Evolutionary conservation across 2,113 vertebrate genomes (phyloP), one percentile per base, ranked within the genome.

Genomic region (Cisticola juncidis): DNA sequence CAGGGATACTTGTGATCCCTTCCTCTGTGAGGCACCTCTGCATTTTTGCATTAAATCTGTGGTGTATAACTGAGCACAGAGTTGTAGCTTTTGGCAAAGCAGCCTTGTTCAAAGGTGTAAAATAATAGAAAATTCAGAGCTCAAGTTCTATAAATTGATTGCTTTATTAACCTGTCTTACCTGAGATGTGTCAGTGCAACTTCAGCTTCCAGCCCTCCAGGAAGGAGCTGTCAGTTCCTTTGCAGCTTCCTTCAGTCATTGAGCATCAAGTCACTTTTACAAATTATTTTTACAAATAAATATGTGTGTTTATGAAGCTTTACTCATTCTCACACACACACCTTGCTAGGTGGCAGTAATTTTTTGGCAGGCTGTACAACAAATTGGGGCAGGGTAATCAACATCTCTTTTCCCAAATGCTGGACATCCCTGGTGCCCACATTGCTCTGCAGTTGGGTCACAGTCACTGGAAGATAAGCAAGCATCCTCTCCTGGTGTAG

Each of bases 1-100:
- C 6, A 68, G 70, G 65, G 17, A 22, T 71, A 35, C 16, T 61
- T 61, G 4, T 0, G 9, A 40, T 81, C 23, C 72, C 22, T 68
- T 81, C n/a, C 57, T 72, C 10, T 20, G 7, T 12, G 31, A 60
- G 24, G 9, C 11, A n/a, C 53, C 9, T 68, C 58, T 84, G 68
- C 12, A 8, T 66, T 58, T 68, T 38, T 81, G 29, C 21, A 16
- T 90, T 36, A 19, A 24, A 44, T 44, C 36, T 33, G 1, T 54
- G 33, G 9, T 36, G 76, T 70, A 4, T 31, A 17, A 13, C 47
- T 69, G 53, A 72, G 23, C 71, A 36, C 0, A 0, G 14, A 22
- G 42, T 12, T 57, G 54, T 36, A 28, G 17, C 12, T 54, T 70
- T 71, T 71, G n/a, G 20, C 29, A 51, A 58, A 38, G 42, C 51